These are phyloP conservation scores for Drosophila busckii DNA, from an alignment of 1,140 invertebrate species.

Conservation along the genomic window DNA sequence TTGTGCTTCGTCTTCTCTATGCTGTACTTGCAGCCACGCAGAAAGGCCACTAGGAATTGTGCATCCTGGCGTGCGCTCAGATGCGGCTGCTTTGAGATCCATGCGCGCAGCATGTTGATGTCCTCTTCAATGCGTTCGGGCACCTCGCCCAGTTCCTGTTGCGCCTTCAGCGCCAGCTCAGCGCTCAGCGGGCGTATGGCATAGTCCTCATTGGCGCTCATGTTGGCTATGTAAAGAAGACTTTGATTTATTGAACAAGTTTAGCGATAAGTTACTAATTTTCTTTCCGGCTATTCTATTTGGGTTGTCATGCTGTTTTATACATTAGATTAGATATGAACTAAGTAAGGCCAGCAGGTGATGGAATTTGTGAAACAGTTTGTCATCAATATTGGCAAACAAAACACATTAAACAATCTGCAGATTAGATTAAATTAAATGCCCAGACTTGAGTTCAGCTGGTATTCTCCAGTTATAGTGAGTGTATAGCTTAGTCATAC, in stretches of 20 bases:
- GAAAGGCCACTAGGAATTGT: conserved; percentile 82
- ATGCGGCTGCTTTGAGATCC: conserved; percentile 84
- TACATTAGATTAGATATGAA: conserved; percentile 44
- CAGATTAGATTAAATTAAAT: conserved; percentile 2
- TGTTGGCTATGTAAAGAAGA: conserved; percentile 7
- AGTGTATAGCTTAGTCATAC: too few species aligned
- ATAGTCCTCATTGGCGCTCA: conserved; percentile 19
- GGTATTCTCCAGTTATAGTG: too few species aligned
- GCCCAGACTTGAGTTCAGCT: conserved; percentile 1
- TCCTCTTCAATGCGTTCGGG: conserved; percentile 81
- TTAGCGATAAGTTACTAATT: conserved; percentile 23
- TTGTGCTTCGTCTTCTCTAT: conserved; percentile 84
- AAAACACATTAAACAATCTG: conserved; percentile 10
- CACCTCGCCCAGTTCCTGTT: conserved; percentile 82
- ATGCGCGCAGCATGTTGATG: conserved; percentile 81
- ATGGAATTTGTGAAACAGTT: conserved; percentile 3
- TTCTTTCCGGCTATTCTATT: conserved; percentile 42
- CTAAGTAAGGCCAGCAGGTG: conserved; percentile 19
- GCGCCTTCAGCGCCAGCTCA: conserved; percentile 79
- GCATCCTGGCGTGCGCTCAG: conserved; percentile 81
- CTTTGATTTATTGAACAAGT: conserved; percentile 65
- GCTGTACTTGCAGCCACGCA: conserved; percentile 85
- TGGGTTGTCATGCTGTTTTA: conserved; percentile 25
- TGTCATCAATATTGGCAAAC: conserved; percentile 18
- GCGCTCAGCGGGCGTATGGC: conserved; percentile 73